A percentile compares a stretch with the other conserved stretches of the same genome.
These are phyloP conservation scores for Gymnocephalus cernua DNA, from an alignment of 2,113 vertebrate species.

Conservation along the genomic window DNA sequence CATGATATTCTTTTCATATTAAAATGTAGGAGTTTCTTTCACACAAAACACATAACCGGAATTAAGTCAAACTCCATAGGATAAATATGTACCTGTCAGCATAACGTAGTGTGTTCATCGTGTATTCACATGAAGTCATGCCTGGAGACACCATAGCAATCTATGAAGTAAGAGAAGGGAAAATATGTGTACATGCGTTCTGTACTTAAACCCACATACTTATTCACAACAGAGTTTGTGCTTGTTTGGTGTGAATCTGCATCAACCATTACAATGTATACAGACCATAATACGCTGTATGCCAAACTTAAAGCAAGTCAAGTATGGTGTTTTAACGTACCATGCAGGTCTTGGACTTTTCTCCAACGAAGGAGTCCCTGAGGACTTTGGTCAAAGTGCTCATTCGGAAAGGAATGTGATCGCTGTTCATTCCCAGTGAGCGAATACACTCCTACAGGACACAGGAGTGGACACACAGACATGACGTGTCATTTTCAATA, in stretches of 20 bases:
- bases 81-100: conserved; percentile 91
- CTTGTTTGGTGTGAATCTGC: not conserved
- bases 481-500: not conserved
- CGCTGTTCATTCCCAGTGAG: conserved; percentile 95
- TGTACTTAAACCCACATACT: not conserved
- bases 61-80: not conserved
- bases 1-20: not conserved
- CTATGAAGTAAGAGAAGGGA: conserved; percentile 75
- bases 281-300: not conserved
- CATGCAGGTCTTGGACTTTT: conserved; percentile 97
- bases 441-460: conserved; percentile 93
- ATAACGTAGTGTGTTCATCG: conserved; percentile 96
- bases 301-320: not conserved
- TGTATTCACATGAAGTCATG: conserved; percentile 95
- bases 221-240: not conserved
- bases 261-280: not conserved
- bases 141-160: conserved; percentile 98
- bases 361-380: conserved; percentile 96
- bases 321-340: conserved; percentile 77
- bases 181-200: not conserved
- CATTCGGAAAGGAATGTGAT: conserved; percentile 96
- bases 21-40: not conserved
- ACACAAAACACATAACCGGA: not conserved
- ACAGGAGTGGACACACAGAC: not conserved
- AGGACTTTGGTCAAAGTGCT: conserved; percentile 98